Evolutionary conservation across 2,797 vertebrate species (phyloP).

Genomic region (Melanotaenia boesemani): DNA sequence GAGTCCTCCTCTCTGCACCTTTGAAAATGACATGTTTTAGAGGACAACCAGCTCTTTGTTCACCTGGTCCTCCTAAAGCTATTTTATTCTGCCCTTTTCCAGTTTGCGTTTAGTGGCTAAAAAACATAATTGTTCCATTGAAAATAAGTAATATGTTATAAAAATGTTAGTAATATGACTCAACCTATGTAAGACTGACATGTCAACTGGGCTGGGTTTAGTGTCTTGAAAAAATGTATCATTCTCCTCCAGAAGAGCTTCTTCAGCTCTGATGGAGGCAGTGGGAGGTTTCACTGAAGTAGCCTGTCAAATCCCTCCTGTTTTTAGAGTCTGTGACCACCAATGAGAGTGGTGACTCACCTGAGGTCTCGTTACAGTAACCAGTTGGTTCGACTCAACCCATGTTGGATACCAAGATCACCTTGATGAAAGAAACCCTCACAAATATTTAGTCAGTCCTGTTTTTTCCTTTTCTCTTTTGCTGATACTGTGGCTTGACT

Average conservation of each 20-base stretch:
- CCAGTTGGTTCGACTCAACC: no score
- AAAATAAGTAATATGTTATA: background rate
- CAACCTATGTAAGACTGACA: background rate
- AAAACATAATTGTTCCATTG: background rate
- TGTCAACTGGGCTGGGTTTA: background rate
- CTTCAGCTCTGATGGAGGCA: background rate
- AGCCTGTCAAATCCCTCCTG: background rate
- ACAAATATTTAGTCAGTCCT: no score
- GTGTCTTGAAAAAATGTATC: background rate
- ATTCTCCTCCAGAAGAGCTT: background rate
- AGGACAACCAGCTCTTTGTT: background rate
- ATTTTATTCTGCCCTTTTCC: background rate
- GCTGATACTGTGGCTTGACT: background rate
- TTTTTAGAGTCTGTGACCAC: background rate
- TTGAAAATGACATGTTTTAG: background rate
- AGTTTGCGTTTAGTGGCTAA: background rate
- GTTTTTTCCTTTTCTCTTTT: background rate
- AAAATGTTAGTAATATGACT: no score
- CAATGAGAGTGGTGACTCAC: background rate
- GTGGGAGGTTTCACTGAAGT: background rate
- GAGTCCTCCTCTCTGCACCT: background rate
- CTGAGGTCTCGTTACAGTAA: background rate
- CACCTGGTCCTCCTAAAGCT: background rate
- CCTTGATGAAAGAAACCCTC: no score
- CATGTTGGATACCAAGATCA: no score